Conservation (phyloP, 2,888 invertebrate genomes). For the Oscheius sp. region DNA sequence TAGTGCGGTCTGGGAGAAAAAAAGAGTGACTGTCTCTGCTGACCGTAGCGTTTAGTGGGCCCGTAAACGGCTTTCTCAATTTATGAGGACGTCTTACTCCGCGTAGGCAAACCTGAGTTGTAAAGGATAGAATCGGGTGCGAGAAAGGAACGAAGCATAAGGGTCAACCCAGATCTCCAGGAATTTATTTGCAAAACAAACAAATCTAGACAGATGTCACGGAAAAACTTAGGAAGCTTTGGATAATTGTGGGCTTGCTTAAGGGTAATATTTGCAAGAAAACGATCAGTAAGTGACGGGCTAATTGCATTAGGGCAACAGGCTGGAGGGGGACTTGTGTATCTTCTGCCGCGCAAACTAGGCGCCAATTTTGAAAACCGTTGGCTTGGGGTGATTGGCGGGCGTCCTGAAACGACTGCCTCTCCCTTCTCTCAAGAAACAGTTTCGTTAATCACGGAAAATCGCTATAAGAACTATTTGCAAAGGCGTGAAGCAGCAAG, state of each 20-base stretch:
- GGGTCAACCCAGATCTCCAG: background rate
- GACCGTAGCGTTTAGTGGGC: constrained; percentile 31
- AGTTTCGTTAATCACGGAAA: too few relatives aligned
- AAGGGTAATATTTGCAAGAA: background rate
- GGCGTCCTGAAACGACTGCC: background rate
- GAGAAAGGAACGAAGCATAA: background rate
- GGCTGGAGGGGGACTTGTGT: background rate
- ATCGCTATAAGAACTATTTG: background rate
- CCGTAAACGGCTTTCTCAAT: constrained; percentile 35
- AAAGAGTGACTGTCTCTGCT: constrained; percentile 19
- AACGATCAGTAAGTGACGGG: constrained; percentile 9
- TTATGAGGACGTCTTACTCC: constrained; percentile 29
- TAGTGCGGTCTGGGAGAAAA: background rate
- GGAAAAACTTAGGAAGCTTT: background rate
- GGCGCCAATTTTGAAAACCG: constrained; percentile 30
- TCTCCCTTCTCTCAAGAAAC: background rate
- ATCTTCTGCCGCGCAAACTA: constrained; percentile 20
- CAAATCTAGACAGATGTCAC: constrained; percentile 15
- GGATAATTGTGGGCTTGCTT: background rate
- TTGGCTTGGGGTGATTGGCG: background rate
- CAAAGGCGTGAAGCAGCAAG: background rate
- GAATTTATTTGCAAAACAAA: constrained; percentile 21
- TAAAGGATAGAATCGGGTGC: constrained; percentile 2
- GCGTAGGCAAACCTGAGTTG: constrained; percentile 7
- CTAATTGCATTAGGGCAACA: constrained; percentile 19